Percentiles rank a stretch among this genome's conserved stretches.
Evolutionary conservation across 2,888 invertebrate genomes (phyloP).

Genomic region (Mesorhabditis sp.): DNA sequence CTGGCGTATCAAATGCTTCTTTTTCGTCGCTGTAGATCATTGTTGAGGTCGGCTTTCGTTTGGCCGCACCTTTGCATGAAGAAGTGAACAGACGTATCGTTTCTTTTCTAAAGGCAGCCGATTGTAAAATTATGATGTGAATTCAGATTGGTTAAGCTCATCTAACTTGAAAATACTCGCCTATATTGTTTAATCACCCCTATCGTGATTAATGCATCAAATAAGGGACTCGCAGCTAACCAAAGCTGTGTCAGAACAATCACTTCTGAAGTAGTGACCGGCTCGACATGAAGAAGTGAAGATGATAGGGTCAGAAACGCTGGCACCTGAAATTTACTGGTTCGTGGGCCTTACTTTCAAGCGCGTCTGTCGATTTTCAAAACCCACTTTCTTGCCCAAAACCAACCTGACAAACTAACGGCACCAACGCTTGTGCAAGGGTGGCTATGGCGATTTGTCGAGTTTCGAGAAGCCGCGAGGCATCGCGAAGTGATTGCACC

Average conservation of each 20-base stretch:
- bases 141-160: too few relatives aligned
- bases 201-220: constrained; percentile 45
- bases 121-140: too few relatives aligned
- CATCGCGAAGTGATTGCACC: constrained; percentile 41
- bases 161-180: constrained; percentile 7
- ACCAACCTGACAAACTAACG: constrained; percentile 45
- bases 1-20: constrained; percentile 24
- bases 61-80: constrained; percentile 17
- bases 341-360: not conserved
- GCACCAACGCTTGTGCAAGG: constrained; percentile 45
- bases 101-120: constrained; percentile 21
- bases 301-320: constrained; percentile 47
- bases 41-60: constrained; percentile 20
- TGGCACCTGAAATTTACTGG: constrained; percentile 34
- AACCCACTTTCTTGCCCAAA: not conserved
- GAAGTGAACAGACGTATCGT: constrained; percentile 16
- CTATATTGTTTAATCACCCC: constrained; percentile 47
- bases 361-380: not conserved
- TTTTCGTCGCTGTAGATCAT: constrained; percentile 21
- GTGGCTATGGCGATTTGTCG: constrained; percentile 50
- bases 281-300: constrained; percentile 35
- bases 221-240: constrained; percentile 41
- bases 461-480: constrained; percentile 40
- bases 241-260: constrained; percentile 44
- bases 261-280: constrained; percentile 34